Percentiles rank a stretch among this genome's conserved stretches.
Conservation (phyloP, 2,113 vertebrate species). For the Menidia beryllina region DNA sequence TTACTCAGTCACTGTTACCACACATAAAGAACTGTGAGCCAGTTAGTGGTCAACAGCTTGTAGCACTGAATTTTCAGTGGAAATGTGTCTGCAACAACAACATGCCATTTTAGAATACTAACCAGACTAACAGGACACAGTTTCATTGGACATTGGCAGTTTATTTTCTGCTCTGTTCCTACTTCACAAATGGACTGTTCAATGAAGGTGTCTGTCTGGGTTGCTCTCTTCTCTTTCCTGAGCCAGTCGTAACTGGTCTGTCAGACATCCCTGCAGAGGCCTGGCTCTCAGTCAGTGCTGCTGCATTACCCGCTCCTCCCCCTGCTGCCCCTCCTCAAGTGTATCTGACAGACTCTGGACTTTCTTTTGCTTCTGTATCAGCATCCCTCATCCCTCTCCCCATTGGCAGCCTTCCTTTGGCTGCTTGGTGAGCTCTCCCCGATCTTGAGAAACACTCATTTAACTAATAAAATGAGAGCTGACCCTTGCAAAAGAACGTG, state of each 20-base stretch:
- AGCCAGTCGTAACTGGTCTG: conserved; percentile 28
- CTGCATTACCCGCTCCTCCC: conserved; percentile 20
- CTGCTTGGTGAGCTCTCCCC: conserved; percentile 43
- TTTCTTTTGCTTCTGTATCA: conserved; percentile 31
- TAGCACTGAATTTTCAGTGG: neutral
- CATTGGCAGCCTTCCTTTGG: conserved; percentile 33
- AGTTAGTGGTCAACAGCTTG: too few species aligned
- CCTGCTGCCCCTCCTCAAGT: conserved; percentile 8
- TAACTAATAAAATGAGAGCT: neutral
- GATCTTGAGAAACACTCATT: conserved; percentile 59
- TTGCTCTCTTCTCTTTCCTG: conserved; percentile 57
- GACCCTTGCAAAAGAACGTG: neutral
- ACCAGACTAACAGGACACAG: too few species aligned
- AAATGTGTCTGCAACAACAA: conserved; percentile 11
- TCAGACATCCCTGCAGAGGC: conserved; percentile 36
- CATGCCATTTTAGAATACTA: neutral
- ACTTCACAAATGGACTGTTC: conserved; percentile 65
- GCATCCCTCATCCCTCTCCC: conserved; percentile 44
- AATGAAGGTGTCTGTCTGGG: conserved; percentile 76
- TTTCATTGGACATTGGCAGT: neutral
- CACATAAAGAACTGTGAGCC: too few species aligned
- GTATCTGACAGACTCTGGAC: conserved; percentile 38
- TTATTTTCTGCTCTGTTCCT: neutral
- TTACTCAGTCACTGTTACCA: too few species aligned
- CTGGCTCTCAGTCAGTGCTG: conserved; percentile 19